Evolutionary conservation across 2,888 invertebrate species (phyloP).

Genomic region (Polydesmus complanatus): DNA sequence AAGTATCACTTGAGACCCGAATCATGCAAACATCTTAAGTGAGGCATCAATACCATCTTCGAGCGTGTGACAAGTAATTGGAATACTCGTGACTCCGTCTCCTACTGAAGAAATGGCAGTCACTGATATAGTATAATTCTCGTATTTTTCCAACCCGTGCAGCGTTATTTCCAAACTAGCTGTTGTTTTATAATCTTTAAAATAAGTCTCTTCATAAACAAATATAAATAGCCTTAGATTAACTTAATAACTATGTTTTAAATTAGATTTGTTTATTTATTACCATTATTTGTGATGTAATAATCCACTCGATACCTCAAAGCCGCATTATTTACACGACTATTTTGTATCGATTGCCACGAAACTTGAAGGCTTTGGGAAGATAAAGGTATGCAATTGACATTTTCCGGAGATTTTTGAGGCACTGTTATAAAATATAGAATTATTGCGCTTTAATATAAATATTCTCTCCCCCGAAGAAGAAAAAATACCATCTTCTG

Average conservation of each 20-base stretch:
- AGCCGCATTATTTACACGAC: slow-evolving; percentile 32
- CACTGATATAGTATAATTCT: slow-evolving; percentile 35
- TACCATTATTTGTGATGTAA: not conserved
- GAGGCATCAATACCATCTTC: slow-evolving; percentile 31
- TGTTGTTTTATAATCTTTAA: slow-evolving; percentile 15
- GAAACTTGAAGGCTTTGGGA: slow-evolving; percentile 31
- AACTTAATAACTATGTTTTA: not conserved
- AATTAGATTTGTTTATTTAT: not conserved
- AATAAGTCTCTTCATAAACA: slow-evolving; percentile 8
- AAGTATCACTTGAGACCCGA: too few species aligned
- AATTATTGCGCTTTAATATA: not conserved
- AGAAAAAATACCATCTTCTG: slow-evolving; percentile 18
- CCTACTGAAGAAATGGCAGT: slow-evolving; percentile 33
- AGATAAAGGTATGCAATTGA: slow-evolving; percentile 29
- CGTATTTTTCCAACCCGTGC: slow-evolving; percentile 29
- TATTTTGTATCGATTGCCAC: slow-evolving; percentile 32
- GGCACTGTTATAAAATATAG: slow-evolving; percentile 5
- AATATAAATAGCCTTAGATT: not conserved
- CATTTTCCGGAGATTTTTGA: slow-evolving; percentile 31
- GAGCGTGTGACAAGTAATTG: slow-evolving; percentile 29
- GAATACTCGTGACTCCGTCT: slow-evolving; percentile 30
- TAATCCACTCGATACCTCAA: slow-evolving; percentile 32
- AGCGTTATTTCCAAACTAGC: slow-evolving; percentile 13
- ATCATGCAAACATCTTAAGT: not conserved
- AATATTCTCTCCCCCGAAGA: not conserved